Conservation (phyloP, 1,140 invertebrate genomes). For the Phthorimaea operculella region DNA sequence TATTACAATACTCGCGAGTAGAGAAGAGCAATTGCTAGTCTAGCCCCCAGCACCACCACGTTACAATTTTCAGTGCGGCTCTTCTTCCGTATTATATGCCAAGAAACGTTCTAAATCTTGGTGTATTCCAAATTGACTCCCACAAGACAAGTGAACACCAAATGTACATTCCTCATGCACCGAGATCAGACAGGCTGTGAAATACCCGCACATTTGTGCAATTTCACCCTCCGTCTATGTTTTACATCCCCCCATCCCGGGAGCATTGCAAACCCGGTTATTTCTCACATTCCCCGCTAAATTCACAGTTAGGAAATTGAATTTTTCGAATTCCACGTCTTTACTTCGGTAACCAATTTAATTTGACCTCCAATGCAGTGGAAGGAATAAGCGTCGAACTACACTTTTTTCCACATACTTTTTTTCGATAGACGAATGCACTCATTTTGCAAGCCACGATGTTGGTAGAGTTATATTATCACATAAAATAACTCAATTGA, state of each 20-base stretch:
- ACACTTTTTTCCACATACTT: too few species aligned
- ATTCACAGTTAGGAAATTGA: conserved; percentile 59
- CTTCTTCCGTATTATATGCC: too few species aligned
- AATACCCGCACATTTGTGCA: conserved; percentile 26
- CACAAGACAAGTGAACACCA: neutral
- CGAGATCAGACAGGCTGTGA: neutral
- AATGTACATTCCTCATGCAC: neutral
- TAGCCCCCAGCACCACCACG: too few species aligned
- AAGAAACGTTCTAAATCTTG: too few species aligned
- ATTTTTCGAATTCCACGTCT: conserved; percentile 51
- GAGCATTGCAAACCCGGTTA: conserved; percentile 35
- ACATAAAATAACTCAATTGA: too few species aligned
- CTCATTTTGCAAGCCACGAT: too few species aligned
- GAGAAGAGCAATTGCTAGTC: too few species aligned
- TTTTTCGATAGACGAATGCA: too few species aligned
- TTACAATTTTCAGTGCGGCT: too few species aligned
- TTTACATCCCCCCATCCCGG: conserved; percentile 49
- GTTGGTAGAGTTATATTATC: too few species aligned
- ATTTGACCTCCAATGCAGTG: conserved; percentile 16
- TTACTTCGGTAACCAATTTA: conserved; percentile 24
- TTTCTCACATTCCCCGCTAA: conserved; percentile 57
- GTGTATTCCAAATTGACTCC: too few species aligned
- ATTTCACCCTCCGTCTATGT: conserved; percentile 44
- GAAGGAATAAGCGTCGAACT: neutral
- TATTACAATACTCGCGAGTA: too few species aligned